Percentiles rank a stretch among this genome's conserved stretches.
Evolutionary conservation across 2,888 invertebrate species (phyloP).

Genomic region (Tribolium freemani): DNA sequence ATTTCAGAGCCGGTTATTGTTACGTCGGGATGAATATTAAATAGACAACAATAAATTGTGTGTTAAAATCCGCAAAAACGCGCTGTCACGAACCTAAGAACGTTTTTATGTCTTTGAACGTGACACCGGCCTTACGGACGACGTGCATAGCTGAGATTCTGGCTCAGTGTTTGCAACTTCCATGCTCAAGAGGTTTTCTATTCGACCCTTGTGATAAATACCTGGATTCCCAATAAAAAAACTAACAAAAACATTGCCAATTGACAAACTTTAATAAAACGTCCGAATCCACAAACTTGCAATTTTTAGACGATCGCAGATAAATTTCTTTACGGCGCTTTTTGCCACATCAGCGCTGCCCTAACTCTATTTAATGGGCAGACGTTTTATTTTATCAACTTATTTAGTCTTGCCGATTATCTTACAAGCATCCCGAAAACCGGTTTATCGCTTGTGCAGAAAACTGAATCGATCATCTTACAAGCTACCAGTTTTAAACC

Average conservation of each 20-base stretch:
- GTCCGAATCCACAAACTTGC: constrained; percentile 11
- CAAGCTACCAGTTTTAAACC: background rate
- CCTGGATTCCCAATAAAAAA: constrained; percentile 28
- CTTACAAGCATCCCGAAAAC: background rate
- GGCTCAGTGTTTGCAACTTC: constrained; percentile 24
- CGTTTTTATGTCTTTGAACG: constrained; percentile 43
- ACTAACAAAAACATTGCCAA: constrained; percentile 1
- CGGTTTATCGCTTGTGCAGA: background rate
- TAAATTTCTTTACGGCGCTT: background rate
- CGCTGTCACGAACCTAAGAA: constrained; percentile 39
- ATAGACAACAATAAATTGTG: constrained; percentile 38
- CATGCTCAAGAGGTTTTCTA: constrained; percentile 41
- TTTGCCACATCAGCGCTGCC: background rate
- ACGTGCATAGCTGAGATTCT: constrained; percentile 39
- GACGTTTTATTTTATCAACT: too few relatives aligned
- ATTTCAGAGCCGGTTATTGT: constrained; percentile 21
- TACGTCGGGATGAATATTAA: constrained; percentile 39
- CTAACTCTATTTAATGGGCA: background rate
- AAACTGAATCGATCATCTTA: background rate
- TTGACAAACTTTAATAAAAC: constrained; percentile 9
- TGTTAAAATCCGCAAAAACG: constrained; percentile 40
- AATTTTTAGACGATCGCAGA: constrained; percentile 15
- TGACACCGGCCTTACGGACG: constrained; percentile 32
- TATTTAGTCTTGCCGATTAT: too few relatives aligned
- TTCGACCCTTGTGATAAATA: constrained; percentile 28